A percentile compares a stretch with the other conserved stretches of the same genome.
Evolutionary conservation across 2,888 invertebrate species (phyloP).

Genomic region (Pyrocoelia pectoralis): DNA sequence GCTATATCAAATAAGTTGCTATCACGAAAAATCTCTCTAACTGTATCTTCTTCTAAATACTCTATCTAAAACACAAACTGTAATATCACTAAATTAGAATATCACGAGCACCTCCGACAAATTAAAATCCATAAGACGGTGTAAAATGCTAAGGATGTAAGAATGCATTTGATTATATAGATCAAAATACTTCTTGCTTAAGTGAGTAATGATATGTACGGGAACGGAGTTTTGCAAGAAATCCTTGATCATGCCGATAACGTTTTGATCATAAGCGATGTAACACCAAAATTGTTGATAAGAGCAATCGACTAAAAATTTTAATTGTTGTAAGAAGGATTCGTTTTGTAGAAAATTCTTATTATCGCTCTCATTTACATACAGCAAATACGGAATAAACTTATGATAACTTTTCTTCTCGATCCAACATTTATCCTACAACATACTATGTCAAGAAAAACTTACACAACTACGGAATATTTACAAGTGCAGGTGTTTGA

Average conservation of each 20-base stretch:
- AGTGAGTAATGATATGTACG: slow-evolving; percentile 53
- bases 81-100: slow-evolving; percentile 18
- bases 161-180: slow-evolving; percentile 69
- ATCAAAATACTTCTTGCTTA: slow-evolving; percentile 59
- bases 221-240: slow-evolving; percentile 54
- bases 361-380: slow-evolving; percentile 48
- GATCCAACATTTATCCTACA: slow-evolving; percentile 48
- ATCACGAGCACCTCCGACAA: slow-evolving; percentile 72
- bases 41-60: slow-evolving; percentile 50
- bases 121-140: slow-evolving; percentile 80
- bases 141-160: slow-evolving; percentile 74
- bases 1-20: slow-evolving; percentile 51
- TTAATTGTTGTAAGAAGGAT: slow-evolving; percentile 49
- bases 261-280: slow-evolving; percentile 50
- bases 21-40: slow-evolving; percentile 49
- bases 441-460: slow-evolving; percentile 10
- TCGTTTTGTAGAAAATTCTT: slow-evolving; percentile 47
- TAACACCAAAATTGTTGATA: slow-evolving; percentile 60
- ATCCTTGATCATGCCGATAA: slow-evolving; percentile 48
- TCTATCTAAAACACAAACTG: slow-evolving; percentile 49
- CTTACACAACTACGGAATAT: slow-evolving; percentile 1
- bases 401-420: slow-evolving; percentile 45
- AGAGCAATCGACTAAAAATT: slow-evolving; percentile 52
- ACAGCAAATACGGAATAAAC: slow-evolving; percentile 52
- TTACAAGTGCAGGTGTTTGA: slow-evolving; percentile 53